phyloP scores from a whole-genome alignment of 2,888 invertebrate species.

The Sclerodermus sp. region DNA sequence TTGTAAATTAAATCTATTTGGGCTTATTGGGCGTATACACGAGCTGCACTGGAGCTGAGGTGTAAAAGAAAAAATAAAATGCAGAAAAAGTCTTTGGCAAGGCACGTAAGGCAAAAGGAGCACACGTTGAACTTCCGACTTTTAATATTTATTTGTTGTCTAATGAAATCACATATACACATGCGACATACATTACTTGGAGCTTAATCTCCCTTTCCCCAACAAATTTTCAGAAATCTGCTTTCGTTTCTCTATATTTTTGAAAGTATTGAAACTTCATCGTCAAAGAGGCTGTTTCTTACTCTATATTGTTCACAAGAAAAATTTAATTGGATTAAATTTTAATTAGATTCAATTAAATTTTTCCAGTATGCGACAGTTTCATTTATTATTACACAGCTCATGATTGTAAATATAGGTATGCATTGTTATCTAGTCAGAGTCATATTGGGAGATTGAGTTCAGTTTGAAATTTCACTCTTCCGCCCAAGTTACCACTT shows the following conservation, averaged over 20 bases:
- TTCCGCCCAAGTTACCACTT: conserved; percentile 24
- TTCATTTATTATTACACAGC: conserved; percentile 12
- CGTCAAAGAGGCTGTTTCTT: too few relatives aligned
- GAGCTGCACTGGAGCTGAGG: neutral
- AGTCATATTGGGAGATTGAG: conserved; percentile 11
- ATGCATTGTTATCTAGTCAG: conserved; percentile 31
- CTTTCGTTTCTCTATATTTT: too few relatives aligned
- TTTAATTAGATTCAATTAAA: too few relatives aligned
- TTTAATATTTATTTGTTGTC: conserved; percentile 10
- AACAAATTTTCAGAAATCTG: too few relatives aligned
- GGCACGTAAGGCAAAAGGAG: conserved; percentile 9
- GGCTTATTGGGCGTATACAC: too few relatives aligned
- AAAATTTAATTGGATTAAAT: too few relatives aligned
- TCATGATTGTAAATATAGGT: conserved; percentile 28
- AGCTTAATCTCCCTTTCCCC: too few relatives aligned
- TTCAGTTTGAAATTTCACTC: conserved; percentile 25
- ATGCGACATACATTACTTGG: too few relatives aligned
- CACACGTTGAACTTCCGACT: conserved; percentile 14
- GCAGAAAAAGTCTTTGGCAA: conserved; percentile 1
- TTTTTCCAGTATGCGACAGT: neutral
- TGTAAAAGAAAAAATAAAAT: neutral
- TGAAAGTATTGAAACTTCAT: too few relatives aligned
- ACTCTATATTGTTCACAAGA: too few relatives aligned
- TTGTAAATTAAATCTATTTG: too few relatives aligned
- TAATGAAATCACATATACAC: too few relatives aligned